phyloP scores from a whole-genome alignment of 2,113 vertebrate species.

The Isurus oxyrinchus region DNA sequence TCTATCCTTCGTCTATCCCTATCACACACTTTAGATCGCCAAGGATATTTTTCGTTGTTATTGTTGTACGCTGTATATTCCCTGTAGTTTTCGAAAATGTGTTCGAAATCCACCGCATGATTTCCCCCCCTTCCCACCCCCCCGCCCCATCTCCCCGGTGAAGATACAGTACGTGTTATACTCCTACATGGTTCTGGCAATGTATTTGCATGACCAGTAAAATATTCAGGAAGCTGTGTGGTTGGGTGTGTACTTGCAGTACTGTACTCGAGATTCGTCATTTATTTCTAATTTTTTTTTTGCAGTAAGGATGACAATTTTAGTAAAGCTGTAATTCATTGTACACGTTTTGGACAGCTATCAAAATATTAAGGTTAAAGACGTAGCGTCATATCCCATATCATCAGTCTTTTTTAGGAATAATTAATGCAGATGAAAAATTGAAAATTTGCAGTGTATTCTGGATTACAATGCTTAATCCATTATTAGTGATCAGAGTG shows the following conservation, averaged over 20 bases:
- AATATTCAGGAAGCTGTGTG: not conserved
- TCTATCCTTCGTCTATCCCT: not conserved
- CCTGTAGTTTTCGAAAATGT: not conserved
- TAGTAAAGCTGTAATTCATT: not conserved
- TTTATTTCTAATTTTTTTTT: not conserved
- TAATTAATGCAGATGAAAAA: constrained; percentile 4
- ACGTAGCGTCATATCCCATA: not conserved
- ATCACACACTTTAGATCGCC: not conserved
- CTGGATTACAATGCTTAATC: not conserved
- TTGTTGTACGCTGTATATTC: not conserved
- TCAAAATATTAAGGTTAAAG: not conserved
- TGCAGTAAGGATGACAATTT: not conserved
- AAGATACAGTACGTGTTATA: not conserved
- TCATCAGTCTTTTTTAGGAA: not conserved
- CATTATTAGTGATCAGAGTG: not conserved
- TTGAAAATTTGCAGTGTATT: not conserved
- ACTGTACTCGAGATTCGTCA: not conserved
- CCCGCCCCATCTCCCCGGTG: not conserved
- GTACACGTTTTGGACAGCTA: too few relatives aligned
- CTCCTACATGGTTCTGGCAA: not conserved
- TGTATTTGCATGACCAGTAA: not conserved
- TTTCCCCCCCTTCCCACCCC: too few relatives aligned
- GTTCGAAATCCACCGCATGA: not conserved
- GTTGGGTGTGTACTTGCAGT: not conserved
- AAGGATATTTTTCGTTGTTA: not conserved